Base-by-base conservation (phyloP, 2,797 vertebrate species). In the Myotis myotis region DNA sequence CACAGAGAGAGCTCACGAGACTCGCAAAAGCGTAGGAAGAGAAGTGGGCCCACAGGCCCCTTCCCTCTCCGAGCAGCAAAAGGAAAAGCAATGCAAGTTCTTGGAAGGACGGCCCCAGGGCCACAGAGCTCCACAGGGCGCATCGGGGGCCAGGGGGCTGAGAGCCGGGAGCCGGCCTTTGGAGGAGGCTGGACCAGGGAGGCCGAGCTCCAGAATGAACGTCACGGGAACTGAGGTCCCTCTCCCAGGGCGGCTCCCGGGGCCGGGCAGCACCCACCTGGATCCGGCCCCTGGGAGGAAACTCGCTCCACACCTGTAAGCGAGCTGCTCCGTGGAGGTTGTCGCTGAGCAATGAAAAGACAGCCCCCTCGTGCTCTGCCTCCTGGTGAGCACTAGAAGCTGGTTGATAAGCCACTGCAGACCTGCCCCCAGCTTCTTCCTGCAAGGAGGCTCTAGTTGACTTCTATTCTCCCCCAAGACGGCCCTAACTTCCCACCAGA, bases 331-430 rank as follows among this genome's bases (percentile, higher is more conserved):
- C n/a, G 3, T 75, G 33, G n/a, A 70, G 76, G 30, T 30, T 68
- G 75, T 66, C 51, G 47, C 75, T 89, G 64, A 87, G 87, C 79
- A 84, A 68, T 76, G 74, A 89, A 90, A 92, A 91, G 72, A 79
- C 95, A 87, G 23, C 78, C 60, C 62, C 79, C 28, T 49, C 62
- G 11, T 6, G 44, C 87, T 66, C 5, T 51, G 7, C 36, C 36
- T 95, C 72, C 87, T 47, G 17, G 33, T 79, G 82, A 64, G 60
- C 62, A 66, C 4, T 22, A 68, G 70, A 36, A 36, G 28, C 11
- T 13, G 41, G 44, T 51, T 76, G 60, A 22, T 33, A 38, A 60
- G 49, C 49, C 72, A 28, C 8, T 6, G 12, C 17, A 38, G 53
- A 41, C 82, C 44, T 47, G 49, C 22, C 49, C 51, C 0, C 28